Conservation (phyloP, 1,140 invertebrate species). For the Chelonus insularis region DNA sequence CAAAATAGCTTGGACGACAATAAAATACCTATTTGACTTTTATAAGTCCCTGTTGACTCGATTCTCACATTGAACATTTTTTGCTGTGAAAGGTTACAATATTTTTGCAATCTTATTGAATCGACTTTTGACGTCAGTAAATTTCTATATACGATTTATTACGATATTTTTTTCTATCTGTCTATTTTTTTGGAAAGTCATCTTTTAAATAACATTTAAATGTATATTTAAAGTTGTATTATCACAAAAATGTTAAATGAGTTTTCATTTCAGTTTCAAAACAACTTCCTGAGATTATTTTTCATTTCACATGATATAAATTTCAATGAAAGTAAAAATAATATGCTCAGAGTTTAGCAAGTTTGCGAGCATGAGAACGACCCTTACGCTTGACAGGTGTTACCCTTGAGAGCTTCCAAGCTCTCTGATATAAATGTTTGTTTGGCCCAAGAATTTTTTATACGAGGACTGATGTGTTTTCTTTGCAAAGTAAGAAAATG, state of each 20-base stretch:
- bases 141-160: too few species aligned
- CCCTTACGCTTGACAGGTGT: slow-evolving; percentile 10
- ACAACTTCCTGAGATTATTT: slow-evolving; percentile 13
- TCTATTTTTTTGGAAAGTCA: too few species aligned
- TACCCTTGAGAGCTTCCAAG: slow-evolving; percentile 5
- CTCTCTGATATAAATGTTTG: slow-evolving; percentile 1
- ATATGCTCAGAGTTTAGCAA: background rate
- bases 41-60: slow-evolving; percentile 19
- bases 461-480: background rate
- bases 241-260: too few species aligned
- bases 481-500: background rate
- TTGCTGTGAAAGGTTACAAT: background rate
- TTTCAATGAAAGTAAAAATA: slow-evolving; percentile 16
- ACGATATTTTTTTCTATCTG: background rate
- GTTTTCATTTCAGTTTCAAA: too few species aligned
- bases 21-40: slow-evolving; percentile 34
- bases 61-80: slow-evolving; percentile 1
- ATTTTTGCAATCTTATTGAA: background rate
- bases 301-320: slow-evolving; percentile 16
- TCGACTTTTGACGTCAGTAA: too few species aligned
- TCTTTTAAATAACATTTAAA: background rate
- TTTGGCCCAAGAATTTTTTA: background rate
- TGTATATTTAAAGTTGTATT: too few species aligned
- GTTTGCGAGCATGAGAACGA: background rate
- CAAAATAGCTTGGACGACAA: slow-evolving; percentile 28